phyloP scores from a whole-genome alignment of 2,888 invertebrate genomes.

The Pediacus dermestoides region DNA sequence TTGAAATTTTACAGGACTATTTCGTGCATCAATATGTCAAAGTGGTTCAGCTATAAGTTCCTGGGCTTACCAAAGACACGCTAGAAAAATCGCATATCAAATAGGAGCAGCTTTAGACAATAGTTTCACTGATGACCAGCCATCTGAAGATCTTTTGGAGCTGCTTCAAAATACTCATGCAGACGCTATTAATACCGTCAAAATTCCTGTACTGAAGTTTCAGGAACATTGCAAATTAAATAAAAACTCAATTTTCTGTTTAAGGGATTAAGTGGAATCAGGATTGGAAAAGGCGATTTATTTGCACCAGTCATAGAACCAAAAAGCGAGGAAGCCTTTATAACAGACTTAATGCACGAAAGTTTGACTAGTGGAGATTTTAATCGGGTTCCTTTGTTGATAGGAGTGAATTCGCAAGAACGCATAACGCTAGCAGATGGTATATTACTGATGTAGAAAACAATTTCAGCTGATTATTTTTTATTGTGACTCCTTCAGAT shows the following conservation, averaged over 20 bases:
- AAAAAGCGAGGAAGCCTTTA: constrained; percentile 5
- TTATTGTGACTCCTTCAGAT: no score
- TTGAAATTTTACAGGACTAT: no score
- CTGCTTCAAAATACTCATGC: background rate
- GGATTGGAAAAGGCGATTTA: background rate
- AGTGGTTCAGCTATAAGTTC: constrained; percentile 16
- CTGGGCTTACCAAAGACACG: constrained; percentile 21
- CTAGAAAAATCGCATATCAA: constrained; percentile 22
- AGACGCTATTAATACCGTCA: background rate
- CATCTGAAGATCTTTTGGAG: constrained; percentile 2
- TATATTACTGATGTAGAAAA: no score
- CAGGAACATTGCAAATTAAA: no score
- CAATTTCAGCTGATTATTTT: no score
- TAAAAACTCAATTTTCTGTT: background rate
- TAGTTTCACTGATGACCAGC: background rate
- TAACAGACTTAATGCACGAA: constrained; percentile 5
- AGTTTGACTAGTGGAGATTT: constrained; percentile 5
- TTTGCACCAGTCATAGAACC: constrained; percentile 10
- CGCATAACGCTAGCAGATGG: background rate
- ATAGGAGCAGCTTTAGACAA: background rate
- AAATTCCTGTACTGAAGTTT: background rate
- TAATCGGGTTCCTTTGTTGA: background rate
- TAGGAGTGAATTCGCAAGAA: constrained; percentile 6
- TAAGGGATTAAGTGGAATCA: background rate
- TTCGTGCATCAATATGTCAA: constrained; percentile 14